Base-by-base conservation (phyloP, 2,888 invertebrate genomes). In the Drosophila aldrichi region DNA sequence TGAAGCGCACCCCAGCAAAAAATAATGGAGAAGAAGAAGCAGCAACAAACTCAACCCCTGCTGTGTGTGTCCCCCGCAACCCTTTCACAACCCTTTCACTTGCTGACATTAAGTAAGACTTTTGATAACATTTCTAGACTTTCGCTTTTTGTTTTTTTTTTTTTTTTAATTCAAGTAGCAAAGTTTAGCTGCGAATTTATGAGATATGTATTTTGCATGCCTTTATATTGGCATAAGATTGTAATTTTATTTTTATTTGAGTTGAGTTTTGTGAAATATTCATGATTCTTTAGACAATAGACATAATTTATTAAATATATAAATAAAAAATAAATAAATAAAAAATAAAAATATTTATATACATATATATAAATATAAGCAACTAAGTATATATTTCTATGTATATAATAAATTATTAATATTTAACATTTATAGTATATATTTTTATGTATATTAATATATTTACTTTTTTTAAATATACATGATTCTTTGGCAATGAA, bases 1-100 rank as follows among this genome's bases (percentile, higher is more conserved):
- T 91, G 90, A 90, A 84, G 90, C 91, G 83, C 81, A 52, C 44
- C 49, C 64, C 59, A 36, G 52, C 34, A 74, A 85, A 79, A 85
- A 77, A 77, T 9, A 14, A 16, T 5, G 25, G 70, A 10, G 22
- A 2, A 16, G 25, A 9, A 22, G 22, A 3, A 16, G 44, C 9
- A 44, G 44, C 9, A 44, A 25, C n/a, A 1, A 54, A 29, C 20
- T 56, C 60, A 75, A 43, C 57, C 51, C 41, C 12, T 49, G 41
- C 46, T 10, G 51, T n/a, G 4, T 25, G 9, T 25, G 36, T 20
- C 46, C 8, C 3, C 9, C 14, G 41, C 55, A 77, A 77, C 57
- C 77, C 76, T 69, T 73, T 77, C 18, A 25, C 25, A 16, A 25
- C 9, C 61, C 56, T 65, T 58, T 57, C 66, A 61, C 55, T 64